Percentiles rank a stretch among this genome's conserved stretches.
Conservation (phyloP, 2,797 vertebrate species). For the Catamblyrhynchus diadema region DNA sequence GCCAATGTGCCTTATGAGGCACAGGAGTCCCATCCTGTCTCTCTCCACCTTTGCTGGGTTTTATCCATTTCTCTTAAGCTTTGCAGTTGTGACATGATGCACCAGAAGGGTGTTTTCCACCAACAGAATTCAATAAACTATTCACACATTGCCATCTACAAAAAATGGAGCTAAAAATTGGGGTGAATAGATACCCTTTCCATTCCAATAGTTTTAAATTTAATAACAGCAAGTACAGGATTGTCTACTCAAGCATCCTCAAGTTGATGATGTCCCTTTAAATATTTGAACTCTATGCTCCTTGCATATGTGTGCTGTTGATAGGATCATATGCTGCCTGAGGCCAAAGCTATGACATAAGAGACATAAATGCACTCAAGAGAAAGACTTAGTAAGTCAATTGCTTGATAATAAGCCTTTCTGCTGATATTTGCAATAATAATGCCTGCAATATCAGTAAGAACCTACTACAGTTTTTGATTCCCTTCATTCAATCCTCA, state of each 20-base stretch:
- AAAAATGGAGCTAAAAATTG: background rate
- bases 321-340: conserved; percentile 48
- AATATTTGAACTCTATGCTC: conserved; percentile 37
- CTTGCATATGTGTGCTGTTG: background rate
- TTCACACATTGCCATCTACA: background rate
- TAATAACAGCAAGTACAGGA: background rate
- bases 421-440: conserved; percentile 74
- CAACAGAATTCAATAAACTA: background rate
- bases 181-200: background rate
- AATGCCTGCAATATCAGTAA: conserved; percentile 71
- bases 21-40: background rate
- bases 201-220: background rate
- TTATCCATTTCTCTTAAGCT: background rate
- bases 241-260: background rate
- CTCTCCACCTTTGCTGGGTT: background rate
- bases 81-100: background rate
- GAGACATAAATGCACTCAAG: conserved; percentile 59
- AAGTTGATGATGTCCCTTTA: conserved; percentile 65
- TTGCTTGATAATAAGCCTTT: conserved; percentile 71
- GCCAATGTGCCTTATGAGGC: background rate
- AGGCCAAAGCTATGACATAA: conserved; percentile 52
- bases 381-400: conserved; percentile 70
- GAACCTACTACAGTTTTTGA: conserved; percentile 69
- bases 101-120: background rate
- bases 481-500: conserved; percentile 70